These are phyloP conservation scores for Trogon melanurus DNA, from an alignment of 2,113 vertebrate genomes.

Conservation along the genomic window DNA sequence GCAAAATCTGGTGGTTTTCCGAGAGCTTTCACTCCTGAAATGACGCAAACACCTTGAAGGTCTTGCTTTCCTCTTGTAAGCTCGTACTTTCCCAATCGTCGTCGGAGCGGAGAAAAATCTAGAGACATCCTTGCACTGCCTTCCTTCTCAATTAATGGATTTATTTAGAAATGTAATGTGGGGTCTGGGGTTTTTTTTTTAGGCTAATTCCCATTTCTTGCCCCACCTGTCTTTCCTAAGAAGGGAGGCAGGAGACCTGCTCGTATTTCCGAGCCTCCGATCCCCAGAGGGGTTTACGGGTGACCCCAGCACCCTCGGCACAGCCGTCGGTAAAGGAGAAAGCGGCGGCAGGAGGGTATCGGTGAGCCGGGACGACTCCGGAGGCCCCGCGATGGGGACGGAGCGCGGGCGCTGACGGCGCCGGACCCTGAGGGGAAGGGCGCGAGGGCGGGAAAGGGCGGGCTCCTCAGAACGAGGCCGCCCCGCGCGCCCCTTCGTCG, in stretches of 20 bases:
- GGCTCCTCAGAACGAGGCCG: too few relatives aligned
- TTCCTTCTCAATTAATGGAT: neutral
- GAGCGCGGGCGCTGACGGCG: too few relatives aligned
- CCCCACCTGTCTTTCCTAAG: accelerated
- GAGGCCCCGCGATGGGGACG: too few relatives aligned
- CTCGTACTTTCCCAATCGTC: neutral
- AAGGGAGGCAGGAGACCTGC: accelerated
- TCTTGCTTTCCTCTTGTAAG: neutral
- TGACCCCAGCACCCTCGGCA: too few relatives aligned
- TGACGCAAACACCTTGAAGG: neutral
- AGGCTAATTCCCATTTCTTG: neutral
- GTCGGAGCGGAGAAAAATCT: neutral
- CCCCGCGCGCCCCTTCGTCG: neutral
- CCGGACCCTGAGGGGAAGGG: neutral
- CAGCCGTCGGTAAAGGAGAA: too few relatives aligned
- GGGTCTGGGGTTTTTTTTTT: neutral
- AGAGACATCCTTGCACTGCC: neutral
- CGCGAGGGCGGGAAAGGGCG: neutral
- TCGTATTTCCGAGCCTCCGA: too few relatives aligned
- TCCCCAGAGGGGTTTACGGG: too few relatives aligned
- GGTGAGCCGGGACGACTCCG: too few relatives aligned
- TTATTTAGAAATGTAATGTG: neutral
- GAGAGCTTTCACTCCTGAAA: neutral
- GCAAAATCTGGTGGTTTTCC: neutral
- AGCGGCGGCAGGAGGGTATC: too few relatives aligned